Evolutionary conservation across 2,888 invertebrate species (phyloP).

Genomic region (Megamerina dolium): DNA sequence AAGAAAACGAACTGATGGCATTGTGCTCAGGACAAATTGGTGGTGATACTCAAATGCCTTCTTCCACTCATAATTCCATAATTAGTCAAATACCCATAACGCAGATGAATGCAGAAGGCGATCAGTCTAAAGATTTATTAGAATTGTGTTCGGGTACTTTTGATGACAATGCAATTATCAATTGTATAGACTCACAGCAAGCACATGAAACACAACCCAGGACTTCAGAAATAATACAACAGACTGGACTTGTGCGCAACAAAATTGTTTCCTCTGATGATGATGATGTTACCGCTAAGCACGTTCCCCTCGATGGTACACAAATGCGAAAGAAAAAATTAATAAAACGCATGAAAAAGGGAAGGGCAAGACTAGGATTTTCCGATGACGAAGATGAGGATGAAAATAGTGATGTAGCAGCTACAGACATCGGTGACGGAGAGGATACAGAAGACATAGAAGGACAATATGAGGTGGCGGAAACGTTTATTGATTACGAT

Average conservation of each 20-base stretch:
- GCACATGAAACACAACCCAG: neutral
- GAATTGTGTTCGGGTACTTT: conserved; percentile 58
- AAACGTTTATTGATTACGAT: conserved; percentile 63
- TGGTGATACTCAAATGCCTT: conserved; percentile 47
- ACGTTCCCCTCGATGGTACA: conserved; percentile 11
- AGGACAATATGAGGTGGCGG: conserved; percentile 43
- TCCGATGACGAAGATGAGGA: conserved; percentile 44
- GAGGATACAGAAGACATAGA: conserved; percentile 39
- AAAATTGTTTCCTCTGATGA: conserved; percentile 53
- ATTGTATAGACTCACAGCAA: neutral
- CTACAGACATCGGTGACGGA: conserved; percentile 26
- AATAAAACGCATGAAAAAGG: conserved; percentile 37
- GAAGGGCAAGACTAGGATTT: conserved; percentile 43
- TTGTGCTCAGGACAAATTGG: conserved; percentile 58
- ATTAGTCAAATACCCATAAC: conserved; percentile 43
- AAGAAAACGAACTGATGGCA: conserved; percentile 52
- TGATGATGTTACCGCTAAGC: conserved; percentile 28
- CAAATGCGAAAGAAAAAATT: conserved; percentile 38
- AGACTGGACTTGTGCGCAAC: conserved; percentile 24
- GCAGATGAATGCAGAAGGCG: conserved; percentile 22
- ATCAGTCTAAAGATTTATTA: conserved; percentile 50
- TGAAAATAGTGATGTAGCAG: conserved; percentile 15
- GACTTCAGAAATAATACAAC: neutral
- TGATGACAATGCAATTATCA: conserved; percentile 21
- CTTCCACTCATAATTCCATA: conserved; percentile 18